Percentiles rank a stretch among this genome's conserved stretches.
Conservation (phyloP, 2,113 vertebrate genomes). For the Larimichthys polyactis region DNA sequence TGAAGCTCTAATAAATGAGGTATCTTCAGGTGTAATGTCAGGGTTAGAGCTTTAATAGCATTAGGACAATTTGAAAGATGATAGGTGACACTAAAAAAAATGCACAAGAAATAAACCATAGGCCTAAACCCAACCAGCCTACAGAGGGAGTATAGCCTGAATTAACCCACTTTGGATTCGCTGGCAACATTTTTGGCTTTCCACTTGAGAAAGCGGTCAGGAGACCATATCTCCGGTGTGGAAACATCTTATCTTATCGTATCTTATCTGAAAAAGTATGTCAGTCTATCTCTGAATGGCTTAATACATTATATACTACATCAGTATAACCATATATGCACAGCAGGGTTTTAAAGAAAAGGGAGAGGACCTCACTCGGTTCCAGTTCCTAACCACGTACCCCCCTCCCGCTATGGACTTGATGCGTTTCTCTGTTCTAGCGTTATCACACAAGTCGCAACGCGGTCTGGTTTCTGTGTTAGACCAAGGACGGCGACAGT, state of each 20-base stretch:
- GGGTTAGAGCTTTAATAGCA: neutral
- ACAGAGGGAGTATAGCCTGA: no score
- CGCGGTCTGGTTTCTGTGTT: slow-evolving; percentile 49
- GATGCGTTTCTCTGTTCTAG: slow-evolving; percentile 30
- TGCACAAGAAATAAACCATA: neutral
- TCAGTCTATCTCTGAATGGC: neutral
- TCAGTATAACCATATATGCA: neutral
- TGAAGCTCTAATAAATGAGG: neutral
- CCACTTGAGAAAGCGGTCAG: no score
- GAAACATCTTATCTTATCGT: no score
- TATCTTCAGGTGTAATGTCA: neutral
- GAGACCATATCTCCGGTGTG: no score
- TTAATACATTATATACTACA: neutral
- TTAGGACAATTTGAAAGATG: no score
- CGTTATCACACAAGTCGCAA: slow-evolving; percentile 50
- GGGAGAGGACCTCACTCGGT: neutral
- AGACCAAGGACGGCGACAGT: slow-evolving; percentile 69
- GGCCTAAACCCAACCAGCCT: no score
- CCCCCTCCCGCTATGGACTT: neutral
- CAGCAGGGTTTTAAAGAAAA: neutral
- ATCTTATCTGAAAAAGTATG: neutral
- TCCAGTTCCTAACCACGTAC: neutral
- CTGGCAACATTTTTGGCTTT: no score
- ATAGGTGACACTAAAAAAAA: no score
- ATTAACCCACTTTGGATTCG: no score